A percentile compares a stretch with the other conserved stretches of the same genome.
Conservation (phyloP, 2,113 vertebrate species). For the Rhabdornis inornatus region DNA sequence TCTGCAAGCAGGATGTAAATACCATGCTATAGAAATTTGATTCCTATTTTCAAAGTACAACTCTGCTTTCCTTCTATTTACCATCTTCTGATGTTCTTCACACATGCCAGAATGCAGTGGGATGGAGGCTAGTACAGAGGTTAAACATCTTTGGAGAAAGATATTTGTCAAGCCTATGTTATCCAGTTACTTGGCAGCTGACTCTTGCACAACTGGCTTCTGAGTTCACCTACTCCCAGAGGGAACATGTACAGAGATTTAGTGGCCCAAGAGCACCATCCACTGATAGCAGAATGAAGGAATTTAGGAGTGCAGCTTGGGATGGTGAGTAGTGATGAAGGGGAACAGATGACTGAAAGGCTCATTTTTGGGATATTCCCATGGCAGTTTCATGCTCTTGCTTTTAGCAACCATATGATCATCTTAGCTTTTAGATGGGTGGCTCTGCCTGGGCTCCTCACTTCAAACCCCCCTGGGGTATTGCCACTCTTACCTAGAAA, state of each 20-base stretch:
- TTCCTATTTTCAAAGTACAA: neutral
- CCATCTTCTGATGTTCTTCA: neutral
- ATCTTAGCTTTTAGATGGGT: neutral
- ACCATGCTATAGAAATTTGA: neutral
- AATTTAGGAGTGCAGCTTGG: neutral
- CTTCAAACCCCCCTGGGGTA: neutral
- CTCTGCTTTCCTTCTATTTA: neutral
- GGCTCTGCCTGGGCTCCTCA: neutral
- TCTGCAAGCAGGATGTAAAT: neutral
- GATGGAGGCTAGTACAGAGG: neutral
- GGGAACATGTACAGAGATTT: neutral
- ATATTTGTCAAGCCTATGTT: neutral
- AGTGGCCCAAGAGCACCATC: neutral
- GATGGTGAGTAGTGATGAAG: rapidly evolving
- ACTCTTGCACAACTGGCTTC: neutral
- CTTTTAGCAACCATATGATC: neutral
- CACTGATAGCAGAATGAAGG: neutral
- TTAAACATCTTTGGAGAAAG: neutral
- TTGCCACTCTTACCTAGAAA: neutral
- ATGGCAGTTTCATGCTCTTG: neutral
- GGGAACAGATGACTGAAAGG: neutral
- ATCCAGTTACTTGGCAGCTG: neutral
- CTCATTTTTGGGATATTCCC: neutral
- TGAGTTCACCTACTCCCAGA: neutral
- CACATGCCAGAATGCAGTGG: neutral